These are phyloP conservation scores for Diadegma fenestrale DNA, from an alignment of 2,888 invertebrate genomes.

Conservation along the genomic window DNA sequence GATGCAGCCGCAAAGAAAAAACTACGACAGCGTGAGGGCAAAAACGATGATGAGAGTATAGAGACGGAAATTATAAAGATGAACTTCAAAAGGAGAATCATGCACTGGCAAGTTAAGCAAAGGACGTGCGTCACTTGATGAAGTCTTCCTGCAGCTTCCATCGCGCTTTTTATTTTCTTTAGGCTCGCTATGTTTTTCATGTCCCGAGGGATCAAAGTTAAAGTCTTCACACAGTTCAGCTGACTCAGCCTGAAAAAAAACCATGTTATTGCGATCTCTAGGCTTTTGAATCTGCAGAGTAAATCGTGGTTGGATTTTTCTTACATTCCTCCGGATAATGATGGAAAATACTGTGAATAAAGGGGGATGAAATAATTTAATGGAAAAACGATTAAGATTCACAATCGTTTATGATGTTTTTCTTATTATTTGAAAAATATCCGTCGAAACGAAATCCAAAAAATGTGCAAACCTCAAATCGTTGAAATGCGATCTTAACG, in stretches of 20 bases:
- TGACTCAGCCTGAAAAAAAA: slow-evolving; percentile 37
- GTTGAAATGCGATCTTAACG: no score
- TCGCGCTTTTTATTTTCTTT: slow-evolving; percentile 13
- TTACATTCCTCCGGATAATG: slow-evolving; percentile 55
- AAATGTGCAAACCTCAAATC: no score
- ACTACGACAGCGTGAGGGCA: slow-evolving; percentile 32
- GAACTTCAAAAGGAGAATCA: slow-evolving; percentile 13
- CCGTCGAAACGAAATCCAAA: no score
- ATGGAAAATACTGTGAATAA: slow-evolving; percentile 3
- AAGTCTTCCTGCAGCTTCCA: slow-evolving; percentile 26
- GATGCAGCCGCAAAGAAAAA: slow-evolving; percentile 2
- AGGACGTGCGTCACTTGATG: slow-evolving; percentile 33
- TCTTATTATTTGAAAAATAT: no score
- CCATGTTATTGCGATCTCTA: not conserved
- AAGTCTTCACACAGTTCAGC: not conserved
- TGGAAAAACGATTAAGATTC: not conserved
- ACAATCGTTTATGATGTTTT: no score
- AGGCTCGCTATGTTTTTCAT: not conserved
- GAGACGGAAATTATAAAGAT: slow-evolving; percentile 36
- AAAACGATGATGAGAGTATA: slow-evolving; percentile 27
- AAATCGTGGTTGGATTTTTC: slow-evolving; percentile 40
- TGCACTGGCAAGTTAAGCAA: slow-evolving; percentile 26
- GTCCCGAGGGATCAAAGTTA: slow-evolving; percentile 20
- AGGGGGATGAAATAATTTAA: not conserved
- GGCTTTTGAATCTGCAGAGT: slow-evolving; percentile 30